Base-by-base conservation (phyloP, 92 coral and sea anemone genomes). In the Phymanthus crucifer region DNA sequence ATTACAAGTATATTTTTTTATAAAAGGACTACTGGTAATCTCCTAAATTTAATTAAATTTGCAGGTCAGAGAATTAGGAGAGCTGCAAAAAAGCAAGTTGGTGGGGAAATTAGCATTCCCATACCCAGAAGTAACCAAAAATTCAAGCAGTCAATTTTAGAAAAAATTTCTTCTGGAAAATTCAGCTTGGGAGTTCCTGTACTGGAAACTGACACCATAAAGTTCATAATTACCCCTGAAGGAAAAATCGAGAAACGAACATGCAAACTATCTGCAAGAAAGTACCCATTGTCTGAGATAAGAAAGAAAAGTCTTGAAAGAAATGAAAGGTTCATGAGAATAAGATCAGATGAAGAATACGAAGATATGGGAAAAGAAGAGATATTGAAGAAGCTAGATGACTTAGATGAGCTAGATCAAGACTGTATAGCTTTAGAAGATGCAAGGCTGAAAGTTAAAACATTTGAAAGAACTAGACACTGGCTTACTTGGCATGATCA, bases 261-360 rank as follows among this genome's bases (percentile, higher is more conserved):
- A 31, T 7, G 48, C 46, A 70, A 36, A n/a, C 48, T 75, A 40
- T 52, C 75, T 16, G 86, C 89, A 43, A 80, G 86, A 75, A 86
- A 86, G 74, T 80, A 80, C 58, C 83, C 89, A 3, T 66, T 86
- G 45, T 35, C 38, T 24, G 78, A 81, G 18, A 86, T 86, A 4
- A 74, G 86, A 23, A 76, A 58, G 71, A 85, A 86, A 36, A 85
- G 86, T 2, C 72, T 86, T 3, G 70, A 32, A 10, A 50, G 72
- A 34, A 75, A 86, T 78, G 73, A 67, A 23, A 19, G 1, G 32
- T 40, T 85, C 21, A 73, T 80, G 6, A 64, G 72, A 79, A 23
- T 72, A 50, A 79, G 45, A 32, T 40, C 52, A 64, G 85, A 85
- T 29, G 40, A 23, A n/a, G 80, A 74, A 43, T 85, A 79, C n/a